These are phyloP conservation scores for Medauroidea extradentata DNA, from an alignment of 1,140 invertebrate genomes.

Conservation along the genomic window DNA sequence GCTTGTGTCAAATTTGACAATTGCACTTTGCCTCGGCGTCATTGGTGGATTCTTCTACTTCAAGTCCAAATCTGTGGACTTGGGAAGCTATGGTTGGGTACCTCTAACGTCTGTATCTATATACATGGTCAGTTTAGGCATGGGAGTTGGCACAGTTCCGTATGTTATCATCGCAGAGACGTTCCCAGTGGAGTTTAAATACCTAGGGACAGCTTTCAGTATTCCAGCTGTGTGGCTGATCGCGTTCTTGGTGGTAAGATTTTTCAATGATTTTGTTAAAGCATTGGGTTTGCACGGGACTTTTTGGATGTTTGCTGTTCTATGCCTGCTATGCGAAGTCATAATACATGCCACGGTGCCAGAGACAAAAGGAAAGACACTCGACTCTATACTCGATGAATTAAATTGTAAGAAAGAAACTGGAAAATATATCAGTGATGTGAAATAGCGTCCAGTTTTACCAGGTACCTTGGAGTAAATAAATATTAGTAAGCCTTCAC, in stretches of 20 bases:
- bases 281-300: constrained; percentile 47
- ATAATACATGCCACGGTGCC: constrained; percentile 50
- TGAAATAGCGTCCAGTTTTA: too few relatives aligned
- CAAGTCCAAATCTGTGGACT: constrained; percentile 29
- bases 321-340: constrained; percentile 46
- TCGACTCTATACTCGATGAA: constrained; percentile 52
- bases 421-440: too few relatives aligned
- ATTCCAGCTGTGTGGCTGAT: constrained; percentile 64
- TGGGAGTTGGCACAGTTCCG: constrained; percentile 50
- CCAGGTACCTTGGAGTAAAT: too few relatives aligned
- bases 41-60: constrained; percentile 46
- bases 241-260: constrained; percentile 49
- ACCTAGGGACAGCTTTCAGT: constrained; percentile 66
- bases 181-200: constrained; percentile 71
- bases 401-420: constrained; percentile 35
- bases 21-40: constrained; percentile 40
- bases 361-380: constrained; percentile 57
- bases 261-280: constrained; percentile 46
- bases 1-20: constrained; percentile 46
- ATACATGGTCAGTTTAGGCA: constrained; percentile 51
- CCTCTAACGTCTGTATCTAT: constrained; percentile 49
- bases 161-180: constrained; percentile 59
- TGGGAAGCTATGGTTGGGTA: constrained; percentile 43
- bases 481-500: too few relatives aligned
- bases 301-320: constrained; percentile 55